Base-by-base conservation (phyloP, 2,888 invertebrate species). In the Euspilapteryx auroguttella region DNA sequence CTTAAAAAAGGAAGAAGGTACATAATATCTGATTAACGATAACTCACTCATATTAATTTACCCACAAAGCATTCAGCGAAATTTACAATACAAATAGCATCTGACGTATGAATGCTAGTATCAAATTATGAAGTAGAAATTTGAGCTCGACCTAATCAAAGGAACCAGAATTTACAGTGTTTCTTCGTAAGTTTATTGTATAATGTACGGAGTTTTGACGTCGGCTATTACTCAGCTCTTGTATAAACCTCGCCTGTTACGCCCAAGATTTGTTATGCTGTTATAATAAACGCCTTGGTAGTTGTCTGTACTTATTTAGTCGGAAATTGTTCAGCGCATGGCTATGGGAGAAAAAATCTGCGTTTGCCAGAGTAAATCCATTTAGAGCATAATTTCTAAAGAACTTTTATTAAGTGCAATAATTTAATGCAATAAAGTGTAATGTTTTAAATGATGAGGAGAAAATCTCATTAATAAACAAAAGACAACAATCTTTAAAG, bases 171-270 rank as follows among this genome's bases (percentile, higher is more conserved):
- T 69, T 69, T 71, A 71, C 17, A 59, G 46, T 63, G 59, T 62
- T 49, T 59, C 65, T 47, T 63, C 46, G 53, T 47, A 53, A 58
- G 63, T 69, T 64, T 68, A 73, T 69, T 65, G 69, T 66, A 55
- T 69, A 73, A 69, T 64, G 69, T 66, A 55, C 56, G 51, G 50
- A 52, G 56, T 57, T 59, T 53, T 59, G 68, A 64, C 58, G 54
- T 55, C 45, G 44, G 55, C 68, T 71, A 73, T 75, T 73, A 73
- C 63, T 73, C 68, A 65, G 47, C 50, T 56, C 52, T 39, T 44
- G 47, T 55, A 55, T 56, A 55, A 55, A 55, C 47, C 47, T 41
- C 32, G 37, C 37, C 36, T 41, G 26, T 37, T 40, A 38, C 39
- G 35, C 39, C 36, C 33, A 34, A 29, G 41, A 37, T 41, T 33